Percentiles rank a stretch among this genome's conserved stretches.
These are phyloP conservation scores for Sander lucioperca DNA, from an alignment of 2,113 vertebrate species.

Conservation along the genomic window DNA sequence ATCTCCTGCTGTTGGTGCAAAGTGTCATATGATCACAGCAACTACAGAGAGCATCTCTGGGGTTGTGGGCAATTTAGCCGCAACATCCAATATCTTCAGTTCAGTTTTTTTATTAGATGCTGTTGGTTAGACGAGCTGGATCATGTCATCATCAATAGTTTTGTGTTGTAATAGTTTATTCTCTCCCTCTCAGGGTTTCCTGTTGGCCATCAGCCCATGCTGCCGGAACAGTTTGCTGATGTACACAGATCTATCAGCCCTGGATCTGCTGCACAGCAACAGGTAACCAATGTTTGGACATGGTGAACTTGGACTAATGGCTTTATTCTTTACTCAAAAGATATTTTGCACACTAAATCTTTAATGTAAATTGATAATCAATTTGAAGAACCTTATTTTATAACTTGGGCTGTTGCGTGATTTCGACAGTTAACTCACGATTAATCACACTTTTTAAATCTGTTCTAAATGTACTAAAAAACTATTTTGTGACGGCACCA, in stretches of 20 bases:
- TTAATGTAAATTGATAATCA: not conserved
- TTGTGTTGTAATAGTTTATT: not conserved
- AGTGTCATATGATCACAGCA: not conserved
- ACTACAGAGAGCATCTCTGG: not conserved
- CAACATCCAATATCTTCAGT: not conserved
- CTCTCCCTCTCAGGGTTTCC: constrained; percentile 84
- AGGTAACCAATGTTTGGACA: constrained; percentile 54
- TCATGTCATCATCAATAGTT: not conserved
- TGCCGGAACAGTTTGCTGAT: constrained; percentile 90
- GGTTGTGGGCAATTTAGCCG: not conserved
- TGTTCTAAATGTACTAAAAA: too few relatives aligned
- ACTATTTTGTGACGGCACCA: too few relatives aligned
- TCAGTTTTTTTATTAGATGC: not conserved
- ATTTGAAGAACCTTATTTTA: not conserved
- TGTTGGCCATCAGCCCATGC: constrained; percentile 87
- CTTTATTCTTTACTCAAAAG: not conserved
- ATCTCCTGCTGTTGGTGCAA: not conserved
- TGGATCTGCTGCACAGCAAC: constrained; percentile 79
- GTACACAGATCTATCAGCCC: constrained; percentile 91
- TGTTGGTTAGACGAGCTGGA: not conserved
- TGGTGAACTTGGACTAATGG: not conserved
- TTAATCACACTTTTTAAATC: too few relatives aligned
- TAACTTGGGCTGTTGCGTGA: too few relatives aligned
- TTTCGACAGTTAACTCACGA: too few relatives aligned
- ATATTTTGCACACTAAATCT: not conserved